Evolutionary conservation across 2,797 vertebrate species (phyloP).

Genomic region (Sciaenops ocellatus): DNA sequence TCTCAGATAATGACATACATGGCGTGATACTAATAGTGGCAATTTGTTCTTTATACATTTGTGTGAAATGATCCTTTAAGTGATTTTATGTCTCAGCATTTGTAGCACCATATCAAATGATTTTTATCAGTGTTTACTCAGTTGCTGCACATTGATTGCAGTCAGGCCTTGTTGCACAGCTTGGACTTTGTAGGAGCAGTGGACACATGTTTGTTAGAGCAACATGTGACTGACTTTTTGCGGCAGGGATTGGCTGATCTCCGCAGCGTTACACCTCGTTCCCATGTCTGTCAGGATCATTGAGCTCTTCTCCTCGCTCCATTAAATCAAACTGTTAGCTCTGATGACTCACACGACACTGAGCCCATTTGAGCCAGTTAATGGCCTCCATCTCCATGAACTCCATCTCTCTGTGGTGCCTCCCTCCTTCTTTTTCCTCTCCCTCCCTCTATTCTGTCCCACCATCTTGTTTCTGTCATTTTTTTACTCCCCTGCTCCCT

Average conservation of each 20-base stretch:
- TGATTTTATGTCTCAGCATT: constrained; percentile 15
- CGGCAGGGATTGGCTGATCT: constrained; percentile 30
- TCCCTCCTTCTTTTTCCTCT: not conserved
- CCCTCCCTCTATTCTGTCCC: not conserved
- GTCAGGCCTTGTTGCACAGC: constrained; percentile 35
- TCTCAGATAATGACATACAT: not conserved
- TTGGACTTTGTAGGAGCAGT: not conserved
- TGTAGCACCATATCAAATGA: not conserved
- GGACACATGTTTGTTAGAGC: constrained; percentile 25
- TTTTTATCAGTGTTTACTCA: constrained; percentile 21
- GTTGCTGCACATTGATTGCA: constrained; percentile 17
- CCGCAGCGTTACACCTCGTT: constrained; percentile 35
- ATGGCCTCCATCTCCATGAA: constrained; percentile 7
- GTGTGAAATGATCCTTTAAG: constrained; percentile 34
- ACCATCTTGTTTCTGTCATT: constrained; percentile 39
- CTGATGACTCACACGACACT: constrained; percentile 59
- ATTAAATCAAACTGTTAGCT: constrained; percentile 63
- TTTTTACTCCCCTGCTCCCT: constrained; percentile 22
- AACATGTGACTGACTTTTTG: constrained; percentile 32
- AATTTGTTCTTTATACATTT: constrained; percentile 18
- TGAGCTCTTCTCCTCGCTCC: constrained; percentile 40
- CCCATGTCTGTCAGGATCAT: constrained; percentile 40
- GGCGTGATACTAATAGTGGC: not conserved
- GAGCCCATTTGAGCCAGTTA: constrained; percentile 33
- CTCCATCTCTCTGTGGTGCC: constrained; percentile 1